phyloP scores from a whole-genome alignment of 2,888 invertebrate genomes.

The Belgica antarctica region DNA sequence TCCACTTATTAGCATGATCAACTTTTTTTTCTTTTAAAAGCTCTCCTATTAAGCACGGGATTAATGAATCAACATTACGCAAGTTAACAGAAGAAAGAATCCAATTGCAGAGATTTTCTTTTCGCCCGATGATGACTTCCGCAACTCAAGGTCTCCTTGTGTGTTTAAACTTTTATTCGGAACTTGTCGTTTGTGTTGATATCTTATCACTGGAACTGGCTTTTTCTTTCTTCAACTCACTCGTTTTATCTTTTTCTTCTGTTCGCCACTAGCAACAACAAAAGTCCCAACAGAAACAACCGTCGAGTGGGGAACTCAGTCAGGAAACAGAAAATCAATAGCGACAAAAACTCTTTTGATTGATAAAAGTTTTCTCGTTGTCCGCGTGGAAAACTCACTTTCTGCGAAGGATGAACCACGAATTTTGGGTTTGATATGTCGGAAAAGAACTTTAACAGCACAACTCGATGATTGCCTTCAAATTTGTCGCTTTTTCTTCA shows the following conservation, averaged over 20 bases:
- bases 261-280: not conserved
- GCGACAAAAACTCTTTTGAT: conserved; percentile 33
- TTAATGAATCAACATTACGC: conserved; percentile 2
- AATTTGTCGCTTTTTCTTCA: not conserved
- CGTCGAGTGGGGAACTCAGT: conserved; percentile 6
- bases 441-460: not conserved
- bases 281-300: conserved; percentile 22
- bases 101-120: not conserved
- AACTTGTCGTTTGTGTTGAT: not conserved
- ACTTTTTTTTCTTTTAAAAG: not conserved
- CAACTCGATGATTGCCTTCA: not conserved
- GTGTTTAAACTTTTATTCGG: not conserved
- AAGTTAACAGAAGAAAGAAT: not conserved
- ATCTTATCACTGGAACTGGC: conserved; percentile 23
- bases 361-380: conserved; percentile 22
- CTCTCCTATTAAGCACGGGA: not conserved
- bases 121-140: not conserved
- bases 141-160: not conserved
- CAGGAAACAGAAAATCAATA: conserved; percentile 34
- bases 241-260: not conserved
- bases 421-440: not conserved
- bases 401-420: not conserved
- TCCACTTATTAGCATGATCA: conserved; percentile 29
- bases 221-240: not conserved
- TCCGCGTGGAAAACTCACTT: conserved; percentile 10